Base-by-base conservation (phyloP, 1,140 invertebrate genomes). In the Drosophila azteca region DNA sequence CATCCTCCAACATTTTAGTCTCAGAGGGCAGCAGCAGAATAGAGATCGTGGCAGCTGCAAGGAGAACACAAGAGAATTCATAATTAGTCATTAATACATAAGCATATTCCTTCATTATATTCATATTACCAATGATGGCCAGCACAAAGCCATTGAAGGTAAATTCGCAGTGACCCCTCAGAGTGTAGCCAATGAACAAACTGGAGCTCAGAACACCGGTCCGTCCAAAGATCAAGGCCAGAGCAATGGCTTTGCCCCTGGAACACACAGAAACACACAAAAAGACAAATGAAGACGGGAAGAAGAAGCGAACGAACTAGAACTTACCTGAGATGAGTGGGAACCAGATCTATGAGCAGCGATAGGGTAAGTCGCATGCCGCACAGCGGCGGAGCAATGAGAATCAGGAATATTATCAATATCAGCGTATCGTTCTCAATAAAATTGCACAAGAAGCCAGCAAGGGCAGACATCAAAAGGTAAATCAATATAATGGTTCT, bases 341-440 rank as follows among this genome's bases (percentile, higher is more conserved):
- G 80, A 6, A 79, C 24, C 8, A 70, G 9, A 57, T 83, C 79
- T 15, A 83, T 58, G 13, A 84, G 0, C 11, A 79, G 20, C 1
- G 58, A 22, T 0, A 44, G 0, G 0, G 29, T 2, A 43, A 83
- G n/a, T 6, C 76, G 24, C 1, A 79, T 0, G 15, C 58, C 24
- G 20, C 71, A 65, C n/a, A 79, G 2, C 1, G 54, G 20, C 1
- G 66, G 50, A 45, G 61, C 54, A 8, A 53, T 50, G 0, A 79
- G 4, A 0, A 54, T 20, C 11, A 71, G 24, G 17, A 75, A 71
- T 1, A 35, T 17, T 0, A 29, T 1, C 7, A 76, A 8, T 3
- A 79, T 41, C 3, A 64, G 0, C 4, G 6, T 0, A 1, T 41
- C 6, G 0, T 22, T 0, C 0, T 6, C 20, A 0, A 45, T 9